Percentiles rank a stretch among this genome's conserved stretches.
Evolutionary conservation across 2,888 invertebrate genomes (phyloP).

Genomic region (Alloscopus bannaensis): DNA sequence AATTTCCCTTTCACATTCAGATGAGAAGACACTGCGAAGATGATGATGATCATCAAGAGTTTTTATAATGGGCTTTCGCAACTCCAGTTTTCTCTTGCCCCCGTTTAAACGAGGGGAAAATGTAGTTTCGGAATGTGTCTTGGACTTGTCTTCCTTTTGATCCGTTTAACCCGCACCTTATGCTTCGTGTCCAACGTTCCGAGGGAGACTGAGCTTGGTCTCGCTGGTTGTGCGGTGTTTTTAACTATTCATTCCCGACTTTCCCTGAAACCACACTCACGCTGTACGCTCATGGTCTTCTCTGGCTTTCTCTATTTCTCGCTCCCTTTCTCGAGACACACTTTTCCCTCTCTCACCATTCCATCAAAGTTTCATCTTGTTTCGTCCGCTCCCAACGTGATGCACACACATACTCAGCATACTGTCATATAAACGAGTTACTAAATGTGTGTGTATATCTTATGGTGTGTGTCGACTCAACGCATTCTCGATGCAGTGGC

Average conservation of each 20-base stretch:
- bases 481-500: too few species aligned
- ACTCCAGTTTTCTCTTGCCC: too few species aligned
- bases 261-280: conserved; percentile 35
- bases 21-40: too few species aligned
- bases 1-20: too few species aligned
- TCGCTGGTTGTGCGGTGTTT: conserved; percentile 40
- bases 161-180: conserved; percentile 29
- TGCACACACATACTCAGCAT: background rate
- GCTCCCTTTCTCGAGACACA: too few species aligned
- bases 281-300: background rate
- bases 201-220: conserved; percentile 49
- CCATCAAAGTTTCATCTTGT: conserved; percentile 62
- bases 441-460: too few species aligned
- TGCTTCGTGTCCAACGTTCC: conserved; percentile 43
- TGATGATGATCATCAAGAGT: too few species aligned
- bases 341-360: conserved; percentile 29
- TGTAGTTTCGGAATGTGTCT: too few species aligned
- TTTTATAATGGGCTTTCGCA: too few species aligned
- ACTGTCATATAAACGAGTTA: background rate
- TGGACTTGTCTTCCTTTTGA: too few species aligned
- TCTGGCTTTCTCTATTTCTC: background rate
- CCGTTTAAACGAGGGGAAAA: too few species aligned
- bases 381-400: too few species aligned
- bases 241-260: conserved; percentile 46
- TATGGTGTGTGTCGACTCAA: conserved; percentile 2